These are phyloP conservation scores for Daubentonia madagascariensis DNA, from an alignment of 2,113 vertebrate genomes.

Conservation along the genomic window DNA sequence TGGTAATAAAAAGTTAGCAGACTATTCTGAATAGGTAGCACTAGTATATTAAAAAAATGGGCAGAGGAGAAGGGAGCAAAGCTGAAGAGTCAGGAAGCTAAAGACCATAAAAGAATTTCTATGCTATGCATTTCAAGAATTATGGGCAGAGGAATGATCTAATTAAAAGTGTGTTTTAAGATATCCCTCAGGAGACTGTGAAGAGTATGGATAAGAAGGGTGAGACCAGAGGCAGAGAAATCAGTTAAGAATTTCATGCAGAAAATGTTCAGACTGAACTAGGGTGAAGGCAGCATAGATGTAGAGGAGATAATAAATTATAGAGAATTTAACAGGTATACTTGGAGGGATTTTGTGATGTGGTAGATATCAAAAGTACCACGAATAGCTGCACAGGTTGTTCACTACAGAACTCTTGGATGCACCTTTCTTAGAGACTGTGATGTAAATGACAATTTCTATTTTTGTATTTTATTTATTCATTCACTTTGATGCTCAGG, in stretches of 20 bases:
- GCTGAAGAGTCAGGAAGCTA: not conserved
- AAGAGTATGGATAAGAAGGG: not conserved
- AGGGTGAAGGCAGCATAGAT: not conserved
- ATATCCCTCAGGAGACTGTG: not conserved
- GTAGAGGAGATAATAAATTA: not conserved
- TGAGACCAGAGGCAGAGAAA: not conserved
- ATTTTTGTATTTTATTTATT: too few species aligned
- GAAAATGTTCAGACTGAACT: not conserved
- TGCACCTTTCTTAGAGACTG: not conserved
- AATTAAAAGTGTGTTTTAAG: slow-evolving; percentile 1
- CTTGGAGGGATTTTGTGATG: not conserved
- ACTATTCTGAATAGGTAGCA: not conserved
- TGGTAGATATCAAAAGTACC: not conserved
- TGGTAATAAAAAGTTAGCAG: not conserved
- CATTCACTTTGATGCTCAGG: too few species aligned
- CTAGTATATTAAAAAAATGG: not conserved
- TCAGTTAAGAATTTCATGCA: not conserved
- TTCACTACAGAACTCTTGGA: not conserved
- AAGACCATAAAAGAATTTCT: slow-evolving; percentile 28
- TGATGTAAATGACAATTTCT: not conserved
- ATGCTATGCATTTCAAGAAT: not conserved
- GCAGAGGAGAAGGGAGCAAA: not conserved
- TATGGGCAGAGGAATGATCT: not conserved
- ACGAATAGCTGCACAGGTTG: not conserved
- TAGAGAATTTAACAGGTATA: not conserved